Evolutionary conservation across 2,113 vertebrate species (phyloP), one percentile per base, ranked within the genome.

Genomic region (human (Homo sapiens)): DNA sequence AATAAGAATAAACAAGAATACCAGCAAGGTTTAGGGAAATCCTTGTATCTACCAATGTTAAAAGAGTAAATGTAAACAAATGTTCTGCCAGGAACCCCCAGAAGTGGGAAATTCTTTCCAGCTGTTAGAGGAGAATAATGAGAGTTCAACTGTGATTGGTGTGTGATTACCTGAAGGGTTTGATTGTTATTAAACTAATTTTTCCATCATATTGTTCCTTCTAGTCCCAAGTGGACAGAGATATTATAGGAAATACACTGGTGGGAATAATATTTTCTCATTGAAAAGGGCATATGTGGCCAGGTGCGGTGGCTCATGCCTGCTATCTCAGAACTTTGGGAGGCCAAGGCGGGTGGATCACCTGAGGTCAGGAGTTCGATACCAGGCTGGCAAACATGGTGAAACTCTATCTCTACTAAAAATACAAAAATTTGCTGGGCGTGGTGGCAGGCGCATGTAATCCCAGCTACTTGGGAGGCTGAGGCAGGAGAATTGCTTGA

Each of bases 11-110:
- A 70, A 76, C 16, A 92, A 84, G 57, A 87, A 52, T 32, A 38
- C 12, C 38, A 91, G 59, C 23, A 88, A 85, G 32, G 14, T 75
- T 83, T 55, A 78, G 68, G 75, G 50, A 93, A 82, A 80, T 38
- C 55, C 66, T 90, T 50, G 22, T 72, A 82, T 43, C 35, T 89
- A 73, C 68, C 22, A 85, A 93, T 68, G 45, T 89, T 43, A 48
- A 97, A 61, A 93, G 59, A 70, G 38, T 61, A 93, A 87, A 82
- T 70, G 48, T 70, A 82, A 95, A 45, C 70, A 76, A 20, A 52
- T 86, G 90, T 85, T 61, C 22, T 82, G 90, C 17, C 16, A 87
- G 57, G 35, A 79, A 90, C 61, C 86, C 55, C 25, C 75, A 64
- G 68, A 81, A 61, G 30, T 90, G 27, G 12, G 50, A 91, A 78